phyloP scores from a whole-genome alignment of 64 coral and sea anemone species.

The Stichodactyla helianthus region DNA sequence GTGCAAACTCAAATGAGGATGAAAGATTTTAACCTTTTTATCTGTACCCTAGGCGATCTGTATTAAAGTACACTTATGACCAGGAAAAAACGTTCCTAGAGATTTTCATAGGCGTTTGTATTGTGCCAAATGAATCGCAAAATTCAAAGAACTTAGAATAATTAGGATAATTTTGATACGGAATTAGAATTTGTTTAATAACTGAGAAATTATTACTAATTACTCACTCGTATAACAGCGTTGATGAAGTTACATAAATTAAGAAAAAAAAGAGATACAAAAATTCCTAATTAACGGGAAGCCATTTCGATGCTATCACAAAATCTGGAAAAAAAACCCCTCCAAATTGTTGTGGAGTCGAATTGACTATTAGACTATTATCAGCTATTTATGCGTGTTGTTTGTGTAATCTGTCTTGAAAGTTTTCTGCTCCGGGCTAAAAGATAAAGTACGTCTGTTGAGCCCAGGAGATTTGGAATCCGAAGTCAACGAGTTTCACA shows the following conservation, averaged over 20 bases:
- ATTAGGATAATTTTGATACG: no score
- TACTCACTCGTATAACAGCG: no score
- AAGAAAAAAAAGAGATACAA: no score
- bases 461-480: not conserved
- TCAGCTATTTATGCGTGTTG: not conserved
- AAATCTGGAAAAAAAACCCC: not conserved
- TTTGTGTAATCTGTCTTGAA: constrained; percentile 7
- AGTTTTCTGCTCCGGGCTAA: not conserved
- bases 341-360: not conserved
- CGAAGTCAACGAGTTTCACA: not conserved
- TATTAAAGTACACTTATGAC: not conserved
- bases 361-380: not conserved
- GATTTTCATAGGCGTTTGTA: not conserved
- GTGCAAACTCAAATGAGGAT: not conserved
- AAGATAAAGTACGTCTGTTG: not conserved
- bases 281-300: not conserved
- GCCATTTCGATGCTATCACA: not conserved
- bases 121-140: not conserved
- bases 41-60: not conserved
- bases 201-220: no score
- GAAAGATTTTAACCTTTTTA: constrained; percentile 10
- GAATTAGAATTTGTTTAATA: no score
- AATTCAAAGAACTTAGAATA: no score
- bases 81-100: not conserved
- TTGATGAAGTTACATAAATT: no score